Evolutionary conservation across 2,888 invertebrate species (phyloP).

Genomic region (Trichogramma dendrolimi): DNA sequence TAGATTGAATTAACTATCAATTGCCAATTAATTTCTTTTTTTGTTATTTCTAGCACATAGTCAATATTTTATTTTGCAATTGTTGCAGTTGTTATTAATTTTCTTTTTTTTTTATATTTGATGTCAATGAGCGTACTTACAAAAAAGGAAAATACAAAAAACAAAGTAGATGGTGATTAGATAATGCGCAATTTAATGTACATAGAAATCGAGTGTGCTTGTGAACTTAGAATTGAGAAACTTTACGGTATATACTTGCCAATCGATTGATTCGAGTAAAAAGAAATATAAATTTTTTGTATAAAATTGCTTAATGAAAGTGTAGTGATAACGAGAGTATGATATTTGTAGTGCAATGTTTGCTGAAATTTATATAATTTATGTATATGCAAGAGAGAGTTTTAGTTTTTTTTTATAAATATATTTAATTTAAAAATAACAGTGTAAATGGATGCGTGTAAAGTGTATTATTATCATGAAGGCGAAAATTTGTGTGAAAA

Average conservation of each 20-base stretch:
- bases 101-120: too few species aligned
- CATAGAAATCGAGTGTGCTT: too few species aligned
- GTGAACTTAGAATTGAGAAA: too few species aligned
- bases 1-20: too few species aligned
- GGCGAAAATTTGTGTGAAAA: constrained; percentile 11
- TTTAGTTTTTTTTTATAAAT: constrained; percentile 15
- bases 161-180: too few species aligned
- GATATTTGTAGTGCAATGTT: constrained; percentile 14
- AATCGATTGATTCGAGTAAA: constrained; percentile 13
- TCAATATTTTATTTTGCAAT: too few species aligned
- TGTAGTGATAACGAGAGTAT: constrained; percentile 9
- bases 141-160: too few species aligned
- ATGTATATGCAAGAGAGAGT: constrained; percentile 9
- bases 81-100: too few species aligned
- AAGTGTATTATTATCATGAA: constrained; percentile 7
- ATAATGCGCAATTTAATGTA: too few species aligned
- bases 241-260: constrained; percentile 3
- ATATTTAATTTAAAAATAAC: constrained; percentile 7
- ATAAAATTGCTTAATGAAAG: constrained; percentile 10
- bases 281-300: constrained; percentile 10
- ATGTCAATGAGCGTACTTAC: too few species aligned
- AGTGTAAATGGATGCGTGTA: constrained; percentile 16
- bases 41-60: too few species aligned
- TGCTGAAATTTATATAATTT: constrained; percentile 3
- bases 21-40: too few species aligned